Percentiles rank a stretch among this genome's conserved stretches.
phyloP scores from a whole-genome alignment of 2,888 invertebrate genomes.

The Drosophila neonasuta region DNA sequence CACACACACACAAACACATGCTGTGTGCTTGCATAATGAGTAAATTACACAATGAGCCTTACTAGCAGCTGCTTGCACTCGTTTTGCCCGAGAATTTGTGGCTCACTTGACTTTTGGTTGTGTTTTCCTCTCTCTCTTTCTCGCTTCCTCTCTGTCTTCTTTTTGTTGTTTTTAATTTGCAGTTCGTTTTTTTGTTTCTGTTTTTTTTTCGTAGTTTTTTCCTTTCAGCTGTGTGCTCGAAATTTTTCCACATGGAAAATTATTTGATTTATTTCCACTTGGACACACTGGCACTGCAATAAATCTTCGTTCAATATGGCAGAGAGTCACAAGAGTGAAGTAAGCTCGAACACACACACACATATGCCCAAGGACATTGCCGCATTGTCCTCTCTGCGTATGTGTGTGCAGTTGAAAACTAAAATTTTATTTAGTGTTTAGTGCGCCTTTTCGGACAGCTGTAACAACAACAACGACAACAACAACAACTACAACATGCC shows the following conservation, averaged over 20 bases:
- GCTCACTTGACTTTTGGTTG: conserved; percentile 66
- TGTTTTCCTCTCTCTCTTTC: conserved; percentile 21
- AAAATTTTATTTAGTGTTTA: conserved; percentile 78
- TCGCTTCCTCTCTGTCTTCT: conserved; percentile 16
- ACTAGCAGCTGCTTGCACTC: conserved; percentile 41
- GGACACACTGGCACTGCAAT: conserved; percentile 80
- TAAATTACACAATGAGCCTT: conserved; percentile 75
- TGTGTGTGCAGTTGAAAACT: conserved; percentile 72
- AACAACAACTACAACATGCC: conserved; percentile 34
- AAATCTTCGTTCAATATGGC: conserved; percentile 80
- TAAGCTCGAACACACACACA: conserved; percentile 32
- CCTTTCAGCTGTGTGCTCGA: conserved; percentile 36
- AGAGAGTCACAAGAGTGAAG: conserved; percentile 58
- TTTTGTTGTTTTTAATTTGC: conserved; percentile 60
- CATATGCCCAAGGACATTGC: conserved; percentile 59
- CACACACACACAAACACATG: conserved; percentile 20
- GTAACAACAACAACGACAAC: conserved; percentile 35
- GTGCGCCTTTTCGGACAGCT: conserved; percentile 71
- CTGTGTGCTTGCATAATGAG: conserved; percentile 72
- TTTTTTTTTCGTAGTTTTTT: conserved; percentile 18
- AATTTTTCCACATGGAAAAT: conserved; percentile 80
- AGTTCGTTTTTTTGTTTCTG: conserved; percentile 40
- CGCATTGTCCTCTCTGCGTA: conserved; percentile 33
- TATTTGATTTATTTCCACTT: conserved; percentile 81
- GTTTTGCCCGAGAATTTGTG: conserved; percentile 44